Conservation (phyloP, 2,113 vertebrate genomes). For the Apeltes quadracus region DNA sequence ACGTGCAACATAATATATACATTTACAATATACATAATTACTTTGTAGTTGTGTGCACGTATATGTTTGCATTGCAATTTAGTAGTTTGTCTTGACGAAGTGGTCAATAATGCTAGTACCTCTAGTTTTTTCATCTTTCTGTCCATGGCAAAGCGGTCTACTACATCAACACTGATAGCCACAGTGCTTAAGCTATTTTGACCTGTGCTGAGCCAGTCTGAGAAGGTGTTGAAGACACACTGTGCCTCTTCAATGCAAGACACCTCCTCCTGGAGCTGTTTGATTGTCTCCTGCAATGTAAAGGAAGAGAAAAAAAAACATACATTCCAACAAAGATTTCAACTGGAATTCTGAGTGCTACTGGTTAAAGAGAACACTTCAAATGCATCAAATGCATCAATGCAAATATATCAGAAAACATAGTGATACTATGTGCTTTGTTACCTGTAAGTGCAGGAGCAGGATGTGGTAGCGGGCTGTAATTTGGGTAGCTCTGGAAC, state of each 20-base stretch:
- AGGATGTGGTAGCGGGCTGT: constrained; percentile 91
- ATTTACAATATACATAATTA: not conserved
- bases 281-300: constrained; percentile 87
- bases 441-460: constrained; percentile 85
- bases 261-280: constrained; percentile 92
- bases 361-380: not conserved
- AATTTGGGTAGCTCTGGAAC: constrained; percentile 89
- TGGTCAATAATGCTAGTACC: constrained; percentile 76
- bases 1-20: not conserved
- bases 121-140: constrained; percentile 91
- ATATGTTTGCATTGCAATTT: not conserved
- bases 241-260: constrained; percentile 89
- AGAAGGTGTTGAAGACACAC: constrained; percentile 83
- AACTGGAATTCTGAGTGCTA: not conserved
- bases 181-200: constrained; percentile 86
- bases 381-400: not conserved
- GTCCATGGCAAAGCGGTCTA: constrained; percentile 87
- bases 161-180: constrained; percentile 79
- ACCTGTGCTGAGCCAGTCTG: constrained; percentile 88
- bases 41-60: not conserved
- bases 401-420: not conserved
- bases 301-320: not conserved
- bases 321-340: not conserved
- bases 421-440: not conserved
- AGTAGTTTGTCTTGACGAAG: not conserved